Evolutionary conservation across 2,888 invertebrate species (phyloP).

Genomic region (Labia minor): DNA sequence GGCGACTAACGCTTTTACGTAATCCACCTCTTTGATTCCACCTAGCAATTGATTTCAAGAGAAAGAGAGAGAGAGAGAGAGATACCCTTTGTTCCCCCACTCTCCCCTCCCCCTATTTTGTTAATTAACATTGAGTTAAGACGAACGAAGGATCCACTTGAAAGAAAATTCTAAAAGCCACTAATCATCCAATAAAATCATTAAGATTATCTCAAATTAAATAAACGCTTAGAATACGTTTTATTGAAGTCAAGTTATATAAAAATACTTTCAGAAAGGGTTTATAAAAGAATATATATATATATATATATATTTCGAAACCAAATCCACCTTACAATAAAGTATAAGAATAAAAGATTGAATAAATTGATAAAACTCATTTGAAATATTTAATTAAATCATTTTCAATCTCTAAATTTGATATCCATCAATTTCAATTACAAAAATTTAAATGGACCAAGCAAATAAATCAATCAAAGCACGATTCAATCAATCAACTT

Average conservation of each 20-base stretch:
- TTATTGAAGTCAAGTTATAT: background rate
- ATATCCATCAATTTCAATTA: too few species aligned
- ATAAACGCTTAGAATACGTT: background rate
- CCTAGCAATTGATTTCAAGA: background rate
- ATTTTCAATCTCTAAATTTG: too few species aligned
- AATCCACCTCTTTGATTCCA: background rate
- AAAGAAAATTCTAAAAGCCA: background rate
- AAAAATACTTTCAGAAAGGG: background rate
- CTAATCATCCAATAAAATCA: conserved; percentile 5
- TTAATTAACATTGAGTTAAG: conserved; percentile 1
- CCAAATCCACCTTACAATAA: too few species aligned
- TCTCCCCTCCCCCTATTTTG: too few species aligned
- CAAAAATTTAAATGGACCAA: too few species aligned
- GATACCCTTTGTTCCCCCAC: too few species aligned
- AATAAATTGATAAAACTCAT: too few species aligned
- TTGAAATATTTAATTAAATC: too few species aligned
- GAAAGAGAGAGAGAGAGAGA: too few species aligned
- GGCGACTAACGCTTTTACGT: background rate
- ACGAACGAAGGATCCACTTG: background rate
- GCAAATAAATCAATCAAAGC: too few species aligned
- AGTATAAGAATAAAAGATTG: too few species aligned
- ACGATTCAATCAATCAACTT: too few species aligned
- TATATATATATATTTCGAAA: background rate
- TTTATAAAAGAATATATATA: background rate
- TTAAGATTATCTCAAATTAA: conserved; percentile 3